Percentiles rank a stretch among this genome's conserved stretches.
These are phyloP conservation scores for Gibbula magus DNA, from an alignment of 2,888 invertebrate species.

Conservation along the genomic window DNA sequence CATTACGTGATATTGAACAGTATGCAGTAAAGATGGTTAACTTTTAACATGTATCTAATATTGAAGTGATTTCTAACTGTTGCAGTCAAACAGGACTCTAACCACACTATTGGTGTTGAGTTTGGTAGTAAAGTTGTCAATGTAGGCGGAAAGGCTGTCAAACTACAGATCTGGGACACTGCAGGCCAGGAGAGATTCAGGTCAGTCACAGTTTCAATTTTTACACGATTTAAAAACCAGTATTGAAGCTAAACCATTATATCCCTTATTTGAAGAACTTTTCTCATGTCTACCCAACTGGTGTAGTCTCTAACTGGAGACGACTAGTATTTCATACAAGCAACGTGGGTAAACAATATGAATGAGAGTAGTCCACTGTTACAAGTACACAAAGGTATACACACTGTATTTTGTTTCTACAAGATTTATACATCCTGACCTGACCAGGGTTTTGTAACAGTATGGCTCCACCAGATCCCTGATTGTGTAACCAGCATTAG, in stretches of 20 bases:
- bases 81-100: conserved; percentile 87
- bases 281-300: too few species aligned
- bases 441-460: too few species aligned
- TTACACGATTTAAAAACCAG: neutral
- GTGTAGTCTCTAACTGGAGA: too few species aligned
- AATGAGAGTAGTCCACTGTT: too few species aligned
- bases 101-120: conserved; percentile 90
- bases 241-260: neutral
- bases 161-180: conserved; percentile 81
- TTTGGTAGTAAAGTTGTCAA: conserved; percentile 90
- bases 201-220: conserved; percentile 47
- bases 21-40: too few species aligned
- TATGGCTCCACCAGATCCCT: too few species aligned
- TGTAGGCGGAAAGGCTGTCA: conserved; percentile 88
- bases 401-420: too few species aligned
- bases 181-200: conserved; percentile 75
- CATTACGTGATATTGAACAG: neutral
- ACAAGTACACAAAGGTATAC: too few species aligned
- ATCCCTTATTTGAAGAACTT: neutral
- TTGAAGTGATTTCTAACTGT: conserved; percentile 1
- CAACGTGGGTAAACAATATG: too few species aligned
- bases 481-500: too few species aligned
- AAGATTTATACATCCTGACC: too few species aligned
- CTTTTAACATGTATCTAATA: neutral
- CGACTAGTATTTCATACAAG: too few species aligned